These are phyloP conservation scores for Yponomeuta sedellus DNA, from an alignment of 2,888 invertebrate species.

Conservation along the genomic window DNA sequence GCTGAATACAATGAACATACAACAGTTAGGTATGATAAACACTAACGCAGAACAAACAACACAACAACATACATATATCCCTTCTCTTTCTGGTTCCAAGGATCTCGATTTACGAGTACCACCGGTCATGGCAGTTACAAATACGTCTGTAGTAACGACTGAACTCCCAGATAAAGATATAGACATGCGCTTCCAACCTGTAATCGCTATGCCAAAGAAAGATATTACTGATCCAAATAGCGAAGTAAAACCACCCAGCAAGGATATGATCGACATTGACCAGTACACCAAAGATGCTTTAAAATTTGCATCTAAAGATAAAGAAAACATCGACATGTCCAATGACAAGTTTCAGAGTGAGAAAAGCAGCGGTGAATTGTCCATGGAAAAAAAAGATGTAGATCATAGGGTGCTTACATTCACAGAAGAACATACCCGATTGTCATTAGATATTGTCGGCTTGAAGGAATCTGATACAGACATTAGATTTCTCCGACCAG, in stretches of 20 bases:
- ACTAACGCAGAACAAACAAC: conserved; percentile 41
- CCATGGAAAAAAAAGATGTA: conserved; percentile 60
- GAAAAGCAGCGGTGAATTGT: conserved; percentile 31
- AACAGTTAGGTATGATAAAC: conserved; percentile 70
- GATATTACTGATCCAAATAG: not conserved
- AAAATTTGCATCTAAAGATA: conserved; percentile 67
- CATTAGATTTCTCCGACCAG: conserved; percentile 65
- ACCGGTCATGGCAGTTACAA: conserved; percentile 44
- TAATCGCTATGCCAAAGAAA: conserved; percentile 28
- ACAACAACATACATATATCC: conserved; percentile 27
- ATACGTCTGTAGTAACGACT: conserved; percentile 36
- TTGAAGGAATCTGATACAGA: conserved; percentile 62
- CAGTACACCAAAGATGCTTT: conserved; percentile 74
- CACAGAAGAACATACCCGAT: conserved; percentile 44
- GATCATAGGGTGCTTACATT: conserved; percentile 70
- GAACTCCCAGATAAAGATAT: conserved; percentile 64
- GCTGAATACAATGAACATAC: conserved; percentile 76
- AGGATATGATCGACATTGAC: conserved; percentile 70
- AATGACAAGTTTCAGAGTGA: conserved; percentile 55
- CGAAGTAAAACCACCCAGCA: conserved; percentile 33
- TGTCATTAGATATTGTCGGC: conserved; percentile 31
- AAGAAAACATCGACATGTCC: conserved; percentile 64
- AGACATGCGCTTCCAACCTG: conserved; percentile 68
- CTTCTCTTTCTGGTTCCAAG: conserved; percentile 35
- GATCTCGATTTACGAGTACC: conserved; percentile 70